These are phyloP conservation scores for Cataglyphis altisquamis DNA, from an alignment of 2,888 invertebrate genomes.

Conservation along the genomic window DNA sequence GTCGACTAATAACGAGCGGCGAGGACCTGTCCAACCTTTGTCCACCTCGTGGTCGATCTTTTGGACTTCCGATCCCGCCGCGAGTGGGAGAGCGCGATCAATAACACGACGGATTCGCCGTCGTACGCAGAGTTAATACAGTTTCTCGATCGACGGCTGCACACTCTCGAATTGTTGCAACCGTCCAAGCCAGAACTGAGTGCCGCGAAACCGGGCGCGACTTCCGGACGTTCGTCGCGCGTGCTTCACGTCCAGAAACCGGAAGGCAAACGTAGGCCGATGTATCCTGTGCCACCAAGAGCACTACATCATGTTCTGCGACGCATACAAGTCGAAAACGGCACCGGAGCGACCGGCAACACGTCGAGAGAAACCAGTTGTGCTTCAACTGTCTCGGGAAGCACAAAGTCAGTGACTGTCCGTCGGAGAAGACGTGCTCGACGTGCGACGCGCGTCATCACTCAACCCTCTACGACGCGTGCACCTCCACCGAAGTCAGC, in stretches of 20 bases:
- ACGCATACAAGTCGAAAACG: not conserved
- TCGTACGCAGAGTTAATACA: not conserved
- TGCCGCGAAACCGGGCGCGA: not conserved
- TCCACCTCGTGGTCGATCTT: too few relatives aligned
- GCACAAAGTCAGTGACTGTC: not conserved
- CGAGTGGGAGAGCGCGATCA: too few relatives aligned
- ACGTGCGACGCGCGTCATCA: accelerated
- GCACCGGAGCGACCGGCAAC: not conserved
- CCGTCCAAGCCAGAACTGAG: not conserved
- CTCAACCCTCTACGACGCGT: not conserved
- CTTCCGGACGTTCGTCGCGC: not conserved
- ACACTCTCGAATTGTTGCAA: not conserved
- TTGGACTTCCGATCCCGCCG: too few relatives aligned
- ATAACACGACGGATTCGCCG: not conserved
- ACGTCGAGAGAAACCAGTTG: not conserved
- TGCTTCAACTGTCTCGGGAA: not conserved
- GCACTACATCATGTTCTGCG: not conserved
- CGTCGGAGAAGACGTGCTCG: not conserved
- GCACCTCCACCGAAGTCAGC: too few relatives aligned
- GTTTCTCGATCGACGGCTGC: not conserved
- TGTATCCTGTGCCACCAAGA: accelerated
- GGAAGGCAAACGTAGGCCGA: not conserved
- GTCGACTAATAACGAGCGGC: too few relatives aligned
- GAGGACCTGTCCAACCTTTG: too few relatives aligned
- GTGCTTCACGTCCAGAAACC: not conserved